Conservation (phyloP, 2,797 vertebrate genomes). For the Silurus lanzhouensis region DNA sequence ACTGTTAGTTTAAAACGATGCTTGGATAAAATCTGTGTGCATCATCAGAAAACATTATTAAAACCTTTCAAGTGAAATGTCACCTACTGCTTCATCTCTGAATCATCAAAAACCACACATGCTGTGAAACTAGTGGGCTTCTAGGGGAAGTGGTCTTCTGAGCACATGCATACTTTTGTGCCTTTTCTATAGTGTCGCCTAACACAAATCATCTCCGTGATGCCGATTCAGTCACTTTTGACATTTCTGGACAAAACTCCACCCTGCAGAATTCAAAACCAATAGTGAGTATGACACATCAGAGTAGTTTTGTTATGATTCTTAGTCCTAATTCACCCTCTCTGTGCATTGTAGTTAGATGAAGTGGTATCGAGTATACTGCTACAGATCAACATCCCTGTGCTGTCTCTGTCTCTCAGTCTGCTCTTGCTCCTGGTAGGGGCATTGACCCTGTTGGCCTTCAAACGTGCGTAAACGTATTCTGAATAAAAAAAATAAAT, state of each 20-base stretch:
- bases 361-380: conserved; percentile 67
- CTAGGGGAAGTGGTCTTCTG: not conserved
- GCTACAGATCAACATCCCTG: conserved; percentile 71
- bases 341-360: conserved; percentile 63
- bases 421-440: conserved; percentile 63
- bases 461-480: conserved; percentile 67
- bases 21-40: not conserved
- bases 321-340: not conserved
- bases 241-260: conserved; percentile 67
- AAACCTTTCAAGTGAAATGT: conserved; percentile 5
- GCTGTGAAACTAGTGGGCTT: not conserved
- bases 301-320: not conserved
- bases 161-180: not conserved
- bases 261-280: conserved; percentile 60
- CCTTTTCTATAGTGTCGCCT: conserved; percentile 54
- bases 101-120: not conserved
- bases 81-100: not conserved
- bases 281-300: conserved; percentile 59
- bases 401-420: conserved; percentile 71
- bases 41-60: not conserved
- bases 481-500: too few species aligned
- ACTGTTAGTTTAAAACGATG: not conserved
- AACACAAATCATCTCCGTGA: conserved; percentile 61
- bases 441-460: conserved; percentile 64
- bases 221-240: conserved; percentile 64